Evolutionary conservation across 2,113 vertebrate species (phyloP).

Genomic region (Nycticebus coucang): DNA sequence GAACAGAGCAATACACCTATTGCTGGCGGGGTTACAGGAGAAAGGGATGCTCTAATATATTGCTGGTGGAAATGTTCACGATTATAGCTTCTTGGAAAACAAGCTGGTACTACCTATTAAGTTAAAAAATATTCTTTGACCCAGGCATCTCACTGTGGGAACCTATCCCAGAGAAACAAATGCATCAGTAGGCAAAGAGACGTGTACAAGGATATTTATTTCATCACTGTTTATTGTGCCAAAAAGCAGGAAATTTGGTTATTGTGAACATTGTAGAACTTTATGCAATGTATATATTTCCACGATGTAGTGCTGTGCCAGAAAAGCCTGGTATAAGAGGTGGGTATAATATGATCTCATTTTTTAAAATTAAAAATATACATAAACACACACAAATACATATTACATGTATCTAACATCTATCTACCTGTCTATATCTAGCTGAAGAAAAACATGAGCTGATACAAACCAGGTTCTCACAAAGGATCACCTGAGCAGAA

Average conservation of each 20-base stretch:
- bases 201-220: neutral
- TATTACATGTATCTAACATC: too few relatives aligned
- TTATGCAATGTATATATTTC: neutral
- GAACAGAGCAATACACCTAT: neutral
- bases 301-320: neutral
- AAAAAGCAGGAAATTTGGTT: neutral
- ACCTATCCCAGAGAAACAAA: slow-evolving; percentile 57
- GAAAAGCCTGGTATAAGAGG: neutral
- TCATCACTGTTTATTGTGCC: neutral
- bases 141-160: neutral
- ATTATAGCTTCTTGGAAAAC: slow-evolving; percentile 9
- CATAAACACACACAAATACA: neutral
- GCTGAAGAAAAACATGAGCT: neutral
- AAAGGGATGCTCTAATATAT: neutral
- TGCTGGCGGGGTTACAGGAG: neutral
- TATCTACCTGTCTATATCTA: too few relatives aligned
- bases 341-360: neutral
- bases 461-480: neutral
- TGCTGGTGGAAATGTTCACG: slow-evolving; percentile 19
- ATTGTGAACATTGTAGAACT: neutral
- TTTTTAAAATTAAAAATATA: neutral
- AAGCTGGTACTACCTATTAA: slow-evolving; percentile 44
- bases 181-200: neutral
- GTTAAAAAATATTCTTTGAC: slow-evolving; percentile 52
- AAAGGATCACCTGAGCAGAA: neutral